These are phyloP conservation scores for Scaptomyza flava DNA, from an alignment of 2,888 invertebrate species.

Conservation along the genomic window DNA sequence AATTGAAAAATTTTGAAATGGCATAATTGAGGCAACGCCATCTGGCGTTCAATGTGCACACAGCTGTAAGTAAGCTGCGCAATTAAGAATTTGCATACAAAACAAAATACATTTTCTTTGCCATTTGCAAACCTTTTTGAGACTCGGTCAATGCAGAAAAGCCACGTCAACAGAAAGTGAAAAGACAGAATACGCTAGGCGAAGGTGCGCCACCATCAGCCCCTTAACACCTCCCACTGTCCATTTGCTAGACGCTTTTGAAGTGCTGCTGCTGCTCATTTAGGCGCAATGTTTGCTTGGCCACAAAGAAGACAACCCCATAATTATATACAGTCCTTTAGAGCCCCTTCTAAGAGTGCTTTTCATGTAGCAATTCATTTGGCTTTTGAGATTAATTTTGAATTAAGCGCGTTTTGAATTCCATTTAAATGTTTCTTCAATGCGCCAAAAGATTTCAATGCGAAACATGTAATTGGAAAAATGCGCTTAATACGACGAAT, in stretches of 20 bases:
- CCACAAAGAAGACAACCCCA: constrained; percentile 42
- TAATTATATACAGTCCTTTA: constrained; percentile 16
- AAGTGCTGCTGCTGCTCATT: constrained; percentile 65
- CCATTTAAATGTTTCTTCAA: constrained; percentile 66
- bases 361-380: constrained; percentile 66
- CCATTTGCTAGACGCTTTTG: constrained; percentile 42
- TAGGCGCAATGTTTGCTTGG: constrained; percentile 68
- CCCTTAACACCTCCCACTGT: neutral
- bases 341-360: constrained; percentile 4
- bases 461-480: constrained; percentile 59
- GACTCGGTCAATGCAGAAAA: constrained; percentile 49
- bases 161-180: constrained; percentile 67
- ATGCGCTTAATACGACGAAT: constrained; percentile 66
- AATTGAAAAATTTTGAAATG: constrained; percentile 78
- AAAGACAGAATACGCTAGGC: constrained; percentile 13
- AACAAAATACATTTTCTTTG: constrained; percentile 31
- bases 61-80: constrained; percentile 37
- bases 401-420: constrained; percentile 75
- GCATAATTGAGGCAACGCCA: constrained; percentile 67
- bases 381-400: constrained; percentile 74
- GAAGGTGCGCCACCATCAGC: neutral
- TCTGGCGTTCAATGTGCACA: constrained; percentile 38
- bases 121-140: constrained; percentile 8
- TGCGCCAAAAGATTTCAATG: constrained; percentile 38
- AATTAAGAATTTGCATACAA: constrained; percentile 57